Base-by-base conservation (phyloP, 2,888 invertebrate species). In the Fragum whitleyi region DNA sequence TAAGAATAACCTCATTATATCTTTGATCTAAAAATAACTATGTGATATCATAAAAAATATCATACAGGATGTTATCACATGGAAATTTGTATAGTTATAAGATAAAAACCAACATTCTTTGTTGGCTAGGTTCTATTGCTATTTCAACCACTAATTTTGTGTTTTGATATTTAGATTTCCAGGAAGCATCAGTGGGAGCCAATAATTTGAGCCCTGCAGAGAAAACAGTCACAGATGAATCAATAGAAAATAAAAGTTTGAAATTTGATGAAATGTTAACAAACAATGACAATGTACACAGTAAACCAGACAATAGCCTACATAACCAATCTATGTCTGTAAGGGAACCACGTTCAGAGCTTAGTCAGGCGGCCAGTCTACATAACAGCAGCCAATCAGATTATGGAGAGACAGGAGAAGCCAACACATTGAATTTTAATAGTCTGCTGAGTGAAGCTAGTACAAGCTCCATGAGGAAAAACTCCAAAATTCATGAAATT, bases 161-260 rank as follows among this genome's bases (percentile, higher is more conserved):
- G n/a, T n/a, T n/a, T n/a, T n/a, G n/a, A n/a, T n/a, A n/a, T 76
- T 14, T 51, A 76, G 77, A 77, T 26, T 39, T 16, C 21, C 16
- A 65, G 26, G 39, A 39, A 6, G 39, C 67, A 0, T 55, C 57
- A 23, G 9, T 71, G 39, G 29, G 21, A n/a, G 42, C 28, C 3
- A 77, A 77, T 42, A 77, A 77, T 29, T 42, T 77, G 28, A 77
- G 77, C 71, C 70, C 77, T 23, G 36, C 65, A 42, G 42, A 42
- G 14, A 39, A 65, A 42, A 21, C 26, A 21, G n/a, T 36, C 11
- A 19, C 2, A 6, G 57, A 57, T n/a, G 57, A 57, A 26, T 21
- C 21, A 21, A 23, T 14, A 16, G 32, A 1, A 19, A 19, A 19
- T n/a, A 19, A 42, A 2, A 21, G n/a, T 42, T 39, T 65, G 42